Evolutionary conservation across 2,113 vertebrate species (phyloP).

Genomic region (Andinoacara biseriatus): DNA sequence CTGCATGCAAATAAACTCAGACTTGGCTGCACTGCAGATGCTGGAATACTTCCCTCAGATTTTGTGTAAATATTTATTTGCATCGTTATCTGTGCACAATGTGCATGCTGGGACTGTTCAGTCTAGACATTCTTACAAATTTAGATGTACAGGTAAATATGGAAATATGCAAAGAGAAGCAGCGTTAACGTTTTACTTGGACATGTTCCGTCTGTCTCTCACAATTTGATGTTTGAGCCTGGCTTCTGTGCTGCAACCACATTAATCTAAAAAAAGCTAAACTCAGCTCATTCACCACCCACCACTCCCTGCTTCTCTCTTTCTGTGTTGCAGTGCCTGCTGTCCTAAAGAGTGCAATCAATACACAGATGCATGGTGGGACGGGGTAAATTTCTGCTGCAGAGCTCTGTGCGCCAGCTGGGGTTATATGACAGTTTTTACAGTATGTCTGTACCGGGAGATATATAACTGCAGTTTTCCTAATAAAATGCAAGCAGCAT

Average conservation of each 20-base stretch:
- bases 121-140: background rate
- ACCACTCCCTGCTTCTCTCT: conserved; percentile 44
- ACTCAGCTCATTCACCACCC: conserved; percentile 54
- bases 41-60: background rate
- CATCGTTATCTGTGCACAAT: background rate
- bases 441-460: background rate
- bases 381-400: conserved; percentile 56
- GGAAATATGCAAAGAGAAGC: conserved; percentile 1
- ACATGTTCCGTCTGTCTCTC: background rate
- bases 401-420: conserved; percentile 37
- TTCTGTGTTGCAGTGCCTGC: conserved; percentile 41
- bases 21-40: conserved; percentile 62
- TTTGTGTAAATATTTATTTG: background rate
- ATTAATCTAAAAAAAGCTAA: conserved; percentile 37
- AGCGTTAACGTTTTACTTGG: background rate
- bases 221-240: background rate
- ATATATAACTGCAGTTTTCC: background rate
- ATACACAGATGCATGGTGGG: conserved; percentile 65
- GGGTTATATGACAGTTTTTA: conserved; percentile 9
- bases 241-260: conserved; percentile 34
- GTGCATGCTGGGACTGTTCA: background rate
- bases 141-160: background rate
- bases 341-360: conserved; percentile 65
- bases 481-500: background rate
- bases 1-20: conserved; percentile 43